Percentiles rank a stretch among this genome's conserved stretches.
Conservation (phyloP, 2,797 vertebrate species). For the Chromobotia macracanthus region DNA sequence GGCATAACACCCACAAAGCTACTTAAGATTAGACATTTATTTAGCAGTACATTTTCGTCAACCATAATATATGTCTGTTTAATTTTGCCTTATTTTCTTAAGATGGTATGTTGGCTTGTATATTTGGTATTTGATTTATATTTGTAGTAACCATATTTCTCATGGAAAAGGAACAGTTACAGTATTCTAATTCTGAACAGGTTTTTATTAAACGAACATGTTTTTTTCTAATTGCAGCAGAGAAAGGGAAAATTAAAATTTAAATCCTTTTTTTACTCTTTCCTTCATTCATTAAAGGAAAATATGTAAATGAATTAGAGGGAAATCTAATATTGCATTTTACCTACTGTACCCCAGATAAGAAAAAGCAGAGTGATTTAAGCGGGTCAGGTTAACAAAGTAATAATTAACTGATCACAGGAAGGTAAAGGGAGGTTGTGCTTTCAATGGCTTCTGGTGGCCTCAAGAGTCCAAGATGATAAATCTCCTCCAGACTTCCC, state of each 20-base stretch:
- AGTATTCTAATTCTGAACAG: neutral
- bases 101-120: neutral
- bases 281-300: neutral
- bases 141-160: neutral
- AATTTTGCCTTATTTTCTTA: neutral
- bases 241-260: neutral
- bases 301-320: neutral
- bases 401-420: constrained; percentile 78
- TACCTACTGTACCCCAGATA: constrained; percentile 50
- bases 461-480: constrained; percentile 83
- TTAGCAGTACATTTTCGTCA: neutral
- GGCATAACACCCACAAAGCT: constrained; percentile 25
- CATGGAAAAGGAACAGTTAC: neutral
- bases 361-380: constrained; percentile 70
- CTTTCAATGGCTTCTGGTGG: constrained; percentile 83
- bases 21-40: neutral
- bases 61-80: neutral
- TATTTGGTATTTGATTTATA: neutral
- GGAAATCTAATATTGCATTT: constrained; percentile 38
- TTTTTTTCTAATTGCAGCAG: neutral
- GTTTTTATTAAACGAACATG: neutral
- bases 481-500: constrained; percentile 82
- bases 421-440: constrained; percentile 69
- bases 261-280: neutral
- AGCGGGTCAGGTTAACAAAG: constrained; percentile 76